Conservation (phyloP, 2,113 vertebrate genomes). For the Hassar affinis region DNA sequence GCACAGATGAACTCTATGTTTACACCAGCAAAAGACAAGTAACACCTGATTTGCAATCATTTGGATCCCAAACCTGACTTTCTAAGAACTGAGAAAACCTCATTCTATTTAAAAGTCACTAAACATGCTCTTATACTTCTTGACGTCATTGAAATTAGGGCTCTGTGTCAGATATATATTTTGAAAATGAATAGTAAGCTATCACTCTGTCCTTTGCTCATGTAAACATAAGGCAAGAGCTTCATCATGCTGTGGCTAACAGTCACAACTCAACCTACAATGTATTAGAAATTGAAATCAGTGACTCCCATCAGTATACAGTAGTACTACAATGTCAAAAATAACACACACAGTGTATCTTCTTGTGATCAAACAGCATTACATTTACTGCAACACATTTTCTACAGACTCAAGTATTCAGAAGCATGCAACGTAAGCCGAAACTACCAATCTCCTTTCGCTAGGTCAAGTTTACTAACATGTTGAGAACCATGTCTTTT, state of each 20-base stretch:
- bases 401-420: not conserved
- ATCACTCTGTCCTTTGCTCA: not conserved
- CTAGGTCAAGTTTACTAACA: not conserved
- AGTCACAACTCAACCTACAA: not conserved
- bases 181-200: not conserved
- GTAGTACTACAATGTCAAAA: not conserved
- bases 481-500: not conserved
- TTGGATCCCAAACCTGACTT: not conserved
- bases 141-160: not conserved
- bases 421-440: not conserved
- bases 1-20: not conserved
- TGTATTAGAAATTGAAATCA: not conserved
- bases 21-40: not conserved
- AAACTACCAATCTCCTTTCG: not conserved
- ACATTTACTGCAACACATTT: not conserved
- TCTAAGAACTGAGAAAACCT: not conserved
- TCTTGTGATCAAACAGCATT: not conserved
- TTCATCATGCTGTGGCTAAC: not conserved
- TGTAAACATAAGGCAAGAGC: not conserved
- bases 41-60: not conserved
- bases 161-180: not conserved
- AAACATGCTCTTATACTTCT: not conserved
- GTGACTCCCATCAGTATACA: not conserved
- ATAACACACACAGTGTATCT: not conserved
- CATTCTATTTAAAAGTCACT: not conserved